Percentiles rank a stretch among this genome's conserved stretches.
Evolutionary conservation across 2,888 invertebrate genomes (phyloP).

Genomic region (Apodemia duryi): DNA sequence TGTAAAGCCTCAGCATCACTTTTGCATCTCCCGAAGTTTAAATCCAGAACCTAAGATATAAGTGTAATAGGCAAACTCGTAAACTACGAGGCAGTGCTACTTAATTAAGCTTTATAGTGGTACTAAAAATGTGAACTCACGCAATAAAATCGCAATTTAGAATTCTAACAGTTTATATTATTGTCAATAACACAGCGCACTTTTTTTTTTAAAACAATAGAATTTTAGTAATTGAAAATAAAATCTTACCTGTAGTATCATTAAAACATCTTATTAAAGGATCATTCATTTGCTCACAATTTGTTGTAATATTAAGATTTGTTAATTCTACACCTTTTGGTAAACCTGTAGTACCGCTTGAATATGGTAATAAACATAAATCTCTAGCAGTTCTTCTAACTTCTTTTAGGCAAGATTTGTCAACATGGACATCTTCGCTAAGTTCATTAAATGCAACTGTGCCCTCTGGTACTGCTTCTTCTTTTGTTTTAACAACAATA

Average conservation of each 20-base stretch:
- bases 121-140: too few relatives aligned
- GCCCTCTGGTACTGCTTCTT: slow-evolving; percentile 56
- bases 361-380: slow-evolving; percentile 86
- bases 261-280: slow-evolving; percentile 44
- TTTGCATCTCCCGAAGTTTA: too few relatives aligned
- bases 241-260: slow-evolving; percentile 58
- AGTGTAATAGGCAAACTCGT: too few relatives aligned
- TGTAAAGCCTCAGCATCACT: too few relatives aligned
- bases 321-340: slow-evolving; percentile 87
- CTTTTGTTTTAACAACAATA: slow-evolving; percentile 64
- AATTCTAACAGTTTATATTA: too few relatives aligned
- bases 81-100: too few relatives aligned
- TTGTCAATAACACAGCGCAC: too few relatives aligned
- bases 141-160: too few relatives aligned
- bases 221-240: too few relatives aligned
- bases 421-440: slow-evolving; percentile 74
- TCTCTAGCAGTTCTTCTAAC: slow-evolving; percentile 74
- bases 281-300: slow-evolving; percentile 63
- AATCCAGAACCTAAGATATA: too few relatives aligned
- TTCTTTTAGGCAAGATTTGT: slow-evolving; percentile 72
- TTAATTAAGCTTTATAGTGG: too few relatives aligned
- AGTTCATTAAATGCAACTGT: slow-evolving; percentile 82
- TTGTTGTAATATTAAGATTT: slow-evolving; percentile 79
- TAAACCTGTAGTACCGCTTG: slow-evolving; percentile 92
- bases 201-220: too few relatives aligned